These are phyloP conservation scores for Thunnus albacares DNA, from an alignment of 2,797 vertebrate species.

Conservation along the genomic window DNA sequence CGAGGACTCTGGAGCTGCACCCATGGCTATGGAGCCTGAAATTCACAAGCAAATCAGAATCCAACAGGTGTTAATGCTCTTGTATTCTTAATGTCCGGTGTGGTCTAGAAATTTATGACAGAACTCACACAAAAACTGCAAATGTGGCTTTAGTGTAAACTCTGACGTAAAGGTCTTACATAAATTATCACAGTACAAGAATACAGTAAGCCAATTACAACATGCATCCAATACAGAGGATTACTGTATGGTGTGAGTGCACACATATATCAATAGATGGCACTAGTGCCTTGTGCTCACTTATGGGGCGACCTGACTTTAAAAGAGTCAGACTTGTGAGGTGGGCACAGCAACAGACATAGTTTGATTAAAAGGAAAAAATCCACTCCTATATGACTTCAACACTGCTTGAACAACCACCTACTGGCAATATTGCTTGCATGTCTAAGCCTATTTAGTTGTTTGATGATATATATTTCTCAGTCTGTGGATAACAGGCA, in stretches of 20 bases:
- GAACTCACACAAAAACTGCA: background rate
- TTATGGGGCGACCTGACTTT: background rate
- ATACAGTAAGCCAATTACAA: background rate
- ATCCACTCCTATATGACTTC: slow-evolving; percentile 7
- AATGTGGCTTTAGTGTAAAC: background rate
- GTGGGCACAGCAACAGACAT: slow-evolving; percentile 7
- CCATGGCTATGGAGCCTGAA: slow-evolving; percentile 88
- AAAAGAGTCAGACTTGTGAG: slow-evolving; percentile 5
- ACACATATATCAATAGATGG: slow-evolving; percentile 64
- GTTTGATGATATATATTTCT: slow-evolving; percentile 42
- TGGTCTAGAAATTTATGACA: background rate
- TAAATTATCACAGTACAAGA: background rate
- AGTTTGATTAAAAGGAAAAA: slow-evolving; percentile 30
- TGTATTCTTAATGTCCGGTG: background rate
- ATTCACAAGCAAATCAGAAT: slow-evolving; percentile 53
- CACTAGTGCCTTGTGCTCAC: slow-evolving; percentile 55
- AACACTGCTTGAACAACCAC: slow-evolving; percentile 16
- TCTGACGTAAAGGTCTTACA: background rate
- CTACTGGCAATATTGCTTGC: slow-evolving; percentile 31
- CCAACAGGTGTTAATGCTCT: background rate
- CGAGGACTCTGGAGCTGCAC: slow-evolving; percentile 86
- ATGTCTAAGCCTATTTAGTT: slow-evolving; percentile 35
- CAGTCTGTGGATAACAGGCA: slow-evolving; percentile 17
- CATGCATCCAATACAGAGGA: background rate
- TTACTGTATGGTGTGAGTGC: slow-evolving; percentile 21